Conservation (phyloP, 2,797 vertebrate genomes). For the Coilia nasus region DNA sequence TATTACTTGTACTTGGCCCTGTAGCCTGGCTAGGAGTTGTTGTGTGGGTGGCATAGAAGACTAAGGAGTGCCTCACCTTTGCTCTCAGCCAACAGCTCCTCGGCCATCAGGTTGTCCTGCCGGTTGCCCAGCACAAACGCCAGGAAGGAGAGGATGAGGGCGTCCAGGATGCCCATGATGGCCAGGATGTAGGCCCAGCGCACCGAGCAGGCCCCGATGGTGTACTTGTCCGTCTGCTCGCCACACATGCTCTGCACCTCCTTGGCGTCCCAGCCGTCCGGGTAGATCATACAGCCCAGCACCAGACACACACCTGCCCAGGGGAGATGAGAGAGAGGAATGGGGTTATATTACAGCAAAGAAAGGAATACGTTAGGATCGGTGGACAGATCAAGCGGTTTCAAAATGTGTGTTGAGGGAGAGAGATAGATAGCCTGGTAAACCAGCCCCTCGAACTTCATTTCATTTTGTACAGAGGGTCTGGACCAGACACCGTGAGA, state of each 20-base stretch:
- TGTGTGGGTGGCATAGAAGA: too few relatives aligned
- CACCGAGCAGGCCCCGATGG: conserved; percentile 91
- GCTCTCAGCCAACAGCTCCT: conserved; percentile 91
- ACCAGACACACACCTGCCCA: conserved; percentile 90
- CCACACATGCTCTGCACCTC: conserved; percentile 94
- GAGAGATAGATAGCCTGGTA: neutral
- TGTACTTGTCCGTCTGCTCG: conserved; percentile 91
- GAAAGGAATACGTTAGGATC: too few relatives aligned
- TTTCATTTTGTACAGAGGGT: too few relatives aligned
- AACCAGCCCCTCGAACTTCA: too few relatives aligned
- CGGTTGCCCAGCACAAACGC: conserved; percentile 96
- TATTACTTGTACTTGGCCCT: too few relatives aligned
- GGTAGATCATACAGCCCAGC: conserved; percentile 97
- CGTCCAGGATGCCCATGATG: conserved; percentile 96
- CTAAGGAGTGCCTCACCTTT: conserved; percentile 77
- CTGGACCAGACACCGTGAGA: too few relatives aligned
- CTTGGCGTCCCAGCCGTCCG: conserved; percentile 93
- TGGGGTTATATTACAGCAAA: too few relatives aligned
- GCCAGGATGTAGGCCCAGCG: conserved; percentile 98
- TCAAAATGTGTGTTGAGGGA: too few relatives aligned
- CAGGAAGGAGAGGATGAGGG: conserved; percentile 95
- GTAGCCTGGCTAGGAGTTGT: too few relatives aligned
- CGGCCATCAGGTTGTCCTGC: conserved; percentile 82
- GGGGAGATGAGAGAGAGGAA: neutral
- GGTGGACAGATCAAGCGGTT: too few relatives aligned